A percentile compares a stretch with the other conserved stretches of the same genome.
Evolutionary conservation across 2,888 invertebrate species (phyloP).

Genomic region (Tachina fera): DNA sequence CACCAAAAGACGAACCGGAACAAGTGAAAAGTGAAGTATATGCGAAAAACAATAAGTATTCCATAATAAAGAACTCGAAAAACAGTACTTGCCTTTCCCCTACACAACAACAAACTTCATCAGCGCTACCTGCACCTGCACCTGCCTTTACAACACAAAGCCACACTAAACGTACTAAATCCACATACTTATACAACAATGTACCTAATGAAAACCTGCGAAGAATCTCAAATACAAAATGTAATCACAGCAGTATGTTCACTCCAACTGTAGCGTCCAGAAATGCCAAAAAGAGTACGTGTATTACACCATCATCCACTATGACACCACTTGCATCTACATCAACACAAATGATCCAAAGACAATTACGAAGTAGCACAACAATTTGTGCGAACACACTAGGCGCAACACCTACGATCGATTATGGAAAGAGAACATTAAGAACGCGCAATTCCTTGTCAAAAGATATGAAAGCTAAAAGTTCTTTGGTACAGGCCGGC

Average conservation of each 20-base stretch:
- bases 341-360: conserved; percentile 75
- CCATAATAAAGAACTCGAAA: conserved; percentile 3
- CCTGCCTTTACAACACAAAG: conserved; percentile 24
- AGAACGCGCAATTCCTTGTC: conserved; percentile 78
- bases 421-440: conserved; percentile 80
- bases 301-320: conserved; percentile 45
- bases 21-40: conserved; percentile 8
- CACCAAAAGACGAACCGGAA: neutral
- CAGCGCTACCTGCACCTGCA: conserved; percentile 15
- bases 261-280: conserved; percentile 52
- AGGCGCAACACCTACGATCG: conserved; percentile 60
- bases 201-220: conserved; percentile 67
- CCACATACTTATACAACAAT: conserved; percentile 56
- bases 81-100: conserved; percentile 30
- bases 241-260: conserved; percentile 36
- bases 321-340: conserved; percentile 53
- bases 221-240: conserved; percentile 57
- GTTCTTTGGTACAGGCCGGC: conserved; percentile 56
- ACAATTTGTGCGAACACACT: conserved; percentile 54
- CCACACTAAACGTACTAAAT: conserved; percentile 42
- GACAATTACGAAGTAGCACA: conserved; percentile 80
- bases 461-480: conserved; percentile 76
- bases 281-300: conserved; percentile 60
- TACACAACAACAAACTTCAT: neutral
- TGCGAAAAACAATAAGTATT: neutral